A percentile compares a stretch with the other conserved stretches of the same genome.
Evolutionary conservation across 1,140 invertebrate genomes (phyloP).

Genomic region (Alviniconcha marisindica): DNA sequence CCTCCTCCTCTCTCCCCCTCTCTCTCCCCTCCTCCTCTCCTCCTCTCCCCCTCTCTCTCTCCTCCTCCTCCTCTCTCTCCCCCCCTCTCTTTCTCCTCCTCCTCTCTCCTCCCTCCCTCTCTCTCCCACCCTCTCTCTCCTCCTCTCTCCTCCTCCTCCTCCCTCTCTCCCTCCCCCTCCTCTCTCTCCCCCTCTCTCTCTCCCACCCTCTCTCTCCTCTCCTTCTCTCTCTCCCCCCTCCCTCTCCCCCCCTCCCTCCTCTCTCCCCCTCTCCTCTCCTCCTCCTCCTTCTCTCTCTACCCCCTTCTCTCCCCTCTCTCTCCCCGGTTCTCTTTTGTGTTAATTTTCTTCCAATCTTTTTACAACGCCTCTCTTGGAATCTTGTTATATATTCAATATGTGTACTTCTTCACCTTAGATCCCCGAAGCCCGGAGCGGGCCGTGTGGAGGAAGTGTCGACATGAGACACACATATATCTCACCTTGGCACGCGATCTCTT

Average conservation of each 20-base stretch:
- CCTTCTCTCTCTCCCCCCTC: neutral
- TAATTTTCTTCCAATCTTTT: too few species aligned
- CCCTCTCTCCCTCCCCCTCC: too few species aligned
- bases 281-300: too few species aligned
- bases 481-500: neutral
- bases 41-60: neutral
- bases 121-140: neutral
- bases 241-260: too few species aligned
- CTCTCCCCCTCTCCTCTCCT: neutral
- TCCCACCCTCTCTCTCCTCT: neutral
- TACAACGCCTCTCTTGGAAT: constrained; percentile 9
- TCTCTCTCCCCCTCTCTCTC: neutral
- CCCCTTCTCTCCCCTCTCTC: neutral
- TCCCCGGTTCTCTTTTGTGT: neutral
- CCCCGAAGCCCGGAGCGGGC: too few species aligned
- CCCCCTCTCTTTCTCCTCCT: neutral
- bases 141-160: neutral
- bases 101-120: neutral
- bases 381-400: too few species aligned
- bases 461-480: neutral
- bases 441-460: too few species aligned
- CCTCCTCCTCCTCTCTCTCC: neutral
- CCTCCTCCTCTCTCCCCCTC: neutral
- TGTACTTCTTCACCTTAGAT: too few species aligned
- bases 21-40: neutral